Conservation (phyloP, 2,888 invertebrate species). For the Ariolimax columbianus region DNA sequence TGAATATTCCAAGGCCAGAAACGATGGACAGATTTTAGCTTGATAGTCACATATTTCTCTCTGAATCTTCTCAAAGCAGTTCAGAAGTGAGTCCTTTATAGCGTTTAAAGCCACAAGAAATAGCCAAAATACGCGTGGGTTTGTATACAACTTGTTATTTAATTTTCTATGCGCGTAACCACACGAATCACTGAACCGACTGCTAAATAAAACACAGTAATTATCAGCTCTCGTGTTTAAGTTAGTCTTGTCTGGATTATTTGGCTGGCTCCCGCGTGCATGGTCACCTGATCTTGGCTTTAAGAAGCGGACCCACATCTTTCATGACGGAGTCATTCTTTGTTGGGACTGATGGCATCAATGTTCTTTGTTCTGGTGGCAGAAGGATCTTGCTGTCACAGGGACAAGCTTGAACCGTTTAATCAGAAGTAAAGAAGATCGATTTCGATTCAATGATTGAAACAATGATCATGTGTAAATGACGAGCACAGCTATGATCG, state of each 20-base stretch:
- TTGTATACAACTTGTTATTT: neutral
- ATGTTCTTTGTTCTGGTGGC: neutral
- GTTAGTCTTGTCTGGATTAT: neutral
- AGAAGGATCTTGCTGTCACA: too few species aligned
- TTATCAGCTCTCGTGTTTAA: neutral
- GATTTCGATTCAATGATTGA: too few species aligned
- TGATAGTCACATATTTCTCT: neutral
- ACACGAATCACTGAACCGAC: neutral
- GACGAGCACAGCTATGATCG: too few species aligned
- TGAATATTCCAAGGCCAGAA: neutral
- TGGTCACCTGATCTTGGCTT: neutral
- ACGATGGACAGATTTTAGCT: neutral
- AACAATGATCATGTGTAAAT: too few species aligned
- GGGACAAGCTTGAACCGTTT: too few species aligned
- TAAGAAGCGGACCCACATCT: neutral
- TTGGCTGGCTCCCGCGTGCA: too few species aligned
- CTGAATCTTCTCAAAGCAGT: neutral
- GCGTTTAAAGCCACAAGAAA: neutral
- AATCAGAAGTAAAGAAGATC: too few species aligned
- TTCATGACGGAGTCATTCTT: conserved; percentile 19
- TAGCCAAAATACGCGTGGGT: neutral
- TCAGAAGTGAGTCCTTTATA: neutral
- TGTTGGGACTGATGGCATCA: neutral
- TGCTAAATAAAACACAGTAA: neutral
- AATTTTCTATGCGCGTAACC: neutral